Base-by-base conservation (phyloP, 2,113 vertebrate species). In the Clinocottus analis region DNA sequence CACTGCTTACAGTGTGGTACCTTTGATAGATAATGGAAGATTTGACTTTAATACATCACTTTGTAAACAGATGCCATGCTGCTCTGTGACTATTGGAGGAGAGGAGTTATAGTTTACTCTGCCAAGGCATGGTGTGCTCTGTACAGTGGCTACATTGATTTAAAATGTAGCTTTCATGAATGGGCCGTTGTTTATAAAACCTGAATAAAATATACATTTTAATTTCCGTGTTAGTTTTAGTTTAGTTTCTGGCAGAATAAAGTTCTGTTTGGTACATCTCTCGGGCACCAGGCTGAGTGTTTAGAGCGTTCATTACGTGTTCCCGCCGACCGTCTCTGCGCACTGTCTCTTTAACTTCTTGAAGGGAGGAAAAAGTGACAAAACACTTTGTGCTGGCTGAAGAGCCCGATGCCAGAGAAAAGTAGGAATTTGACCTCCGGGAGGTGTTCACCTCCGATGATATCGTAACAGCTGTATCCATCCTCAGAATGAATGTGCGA, bases 381-480 rank as follows among this genome's bases (percentile, higher is more conserved):
- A 43, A 60, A 67, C 70, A 71, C 39, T n/a, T 29, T 31, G 25
- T 39, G 16, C 64, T 77, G 65, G 65, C 25, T 35, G 19, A 75
- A 51, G 56, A 80, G 35, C 25, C n/a, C 47, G 61, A 59, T n/a
- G 75, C 53, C 31, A 6, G 58, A 45, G 66, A 78, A 68, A 80
- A 67, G 67, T 53, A 80, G 64, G 90, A 91, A 84, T 89, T 64
- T 83, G 83, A 85, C 82, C 84, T 71, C 45, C 67, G 35, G 8
- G 19, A 69, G 55, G 33, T 63, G 45, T 56, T 84, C 51, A 76
- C 56, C 73, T 88, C 64, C 47, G 75, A 67, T 84, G 56, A 86
- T 79, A 81, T 74, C 10, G 21, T 72, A 89, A 93, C 86, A 92
- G 85, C 90, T 93, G 81, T 81, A 77, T 47, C 82, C 78, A 83